Conservation (phyloP, 2,113 vertebrate genomes). For the Entosphenus tridentatus region DNA sequence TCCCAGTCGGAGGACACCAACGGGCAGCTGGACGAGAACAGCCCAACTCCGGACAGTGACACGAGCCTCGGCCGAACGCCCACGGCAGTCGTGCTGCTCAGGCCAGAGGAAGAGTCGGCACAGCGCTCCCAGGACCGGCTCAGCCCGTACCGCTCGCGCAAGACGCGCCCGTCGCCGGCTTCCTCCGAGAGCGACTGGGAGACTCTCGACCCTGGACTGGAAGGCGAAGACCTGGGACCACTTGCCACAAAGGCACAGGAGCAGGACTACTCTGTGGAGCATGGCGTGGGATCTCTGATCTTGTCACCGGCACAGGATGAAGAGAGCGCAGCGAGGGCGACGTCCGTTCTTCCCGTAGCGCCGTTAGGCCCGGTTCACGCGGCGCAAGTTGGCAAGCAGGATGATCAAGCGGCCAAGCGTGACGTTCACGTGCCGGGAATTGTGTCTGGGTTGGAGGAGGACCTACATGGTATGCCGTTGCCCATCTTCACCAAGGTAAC, state of each 20-base stretch:
- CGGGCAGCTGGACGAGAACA: too few species aligned
- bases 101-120: too few species aligned
- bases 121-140: too few species aligned
- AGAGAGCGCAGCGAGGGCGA: not conserved
- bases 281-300: too few species aligned
- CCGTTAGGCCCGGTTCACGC: not conserved
- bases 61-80: too few species aligned
- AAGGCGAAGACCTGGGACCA: conserved; percentile 28
- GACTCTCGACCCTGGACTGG: conserved; percentile 51
- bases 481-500: conserved; percentile 86
- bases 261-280: conserved; percentile 13
- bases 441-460: conserved; percentile 70
- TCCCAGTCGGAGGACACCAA: too few species aligned
- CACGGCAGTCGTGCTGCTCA: too few species aligned
- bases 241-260: conserved; percentile 19
- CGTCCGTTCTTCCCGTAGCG: not conserved
- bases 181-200: conserved; percentile 92
- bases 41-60: too few species aligned
- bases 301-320: too few species aligned
- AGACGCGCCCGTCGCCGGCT: conserved; percentile 30
- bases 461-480: conserved; percentile 61
- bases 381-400: not conserved
- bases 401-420: not conserved
- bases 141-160: not conserved
- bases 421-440: conserved; percentile 36